Base-by-base conservation (phyloP, 2,888 invertebrate genomes). In the Gari tellinella region DNA sequence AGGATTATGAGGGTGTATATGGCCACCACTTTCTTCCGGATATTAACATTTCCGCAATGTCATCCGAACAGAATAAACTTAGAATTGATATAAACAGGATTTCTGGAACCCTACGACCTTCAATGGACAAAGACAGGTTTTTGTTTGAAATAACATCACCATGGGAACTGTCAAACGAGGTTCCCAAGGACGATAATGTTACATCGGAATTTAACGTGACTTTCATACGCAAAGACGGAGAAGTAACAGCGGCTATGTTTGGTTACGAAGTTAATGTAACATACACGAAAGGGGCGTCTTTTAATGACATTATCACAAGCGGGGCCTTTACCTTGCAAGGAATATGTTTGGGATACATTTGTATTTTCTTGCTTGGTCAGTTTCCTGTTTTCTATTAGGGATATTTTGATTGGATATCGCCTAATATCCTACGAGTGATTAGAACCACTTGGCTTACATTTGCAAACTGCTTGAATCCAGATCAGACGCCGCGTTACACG, bases 1-100 rank as follows among this genome's bases (percentile, higher is more conserved):
- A 40, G 7, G 58, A 67, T n/a, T 74, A 74, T 57, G 57, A 53
- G 5, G 74, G 79, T 1, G 14, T 19, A n/a, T 79, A 65, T 37
- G 57, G 60, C 1, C 74, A 49, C 26, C 26, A 26, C 0, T 55
- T 62, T 15, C 46, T 74, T 14, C 57, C 68, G 12, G 49, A 41
- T 2, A 51, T 79, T 7, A 49, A 40, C 1, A 26, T 72, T 5
- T 17, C 45, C 17, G 19, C 10, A 12, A 56, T 43, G n/a, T 26
- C 37, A 3, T 25, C 25, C 1, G 45, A 58, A 19, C 21, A 41
- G 3, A 31, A 25, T 8, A 49, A 37, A 10, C 25, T 73, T 48
- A 8, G 17, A n/a, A 53, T 73, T 41, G 17, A 37, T 1, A 48
- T 48, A 38, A 60, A 49, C 12, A 25, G 49, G 4, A 0, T 69